These are phyloP conservation scores for Anabacerthia variegaticeps DNA, from an alignment of 2,797 vertebrate species.

Conservation along the genomic window DNA sequence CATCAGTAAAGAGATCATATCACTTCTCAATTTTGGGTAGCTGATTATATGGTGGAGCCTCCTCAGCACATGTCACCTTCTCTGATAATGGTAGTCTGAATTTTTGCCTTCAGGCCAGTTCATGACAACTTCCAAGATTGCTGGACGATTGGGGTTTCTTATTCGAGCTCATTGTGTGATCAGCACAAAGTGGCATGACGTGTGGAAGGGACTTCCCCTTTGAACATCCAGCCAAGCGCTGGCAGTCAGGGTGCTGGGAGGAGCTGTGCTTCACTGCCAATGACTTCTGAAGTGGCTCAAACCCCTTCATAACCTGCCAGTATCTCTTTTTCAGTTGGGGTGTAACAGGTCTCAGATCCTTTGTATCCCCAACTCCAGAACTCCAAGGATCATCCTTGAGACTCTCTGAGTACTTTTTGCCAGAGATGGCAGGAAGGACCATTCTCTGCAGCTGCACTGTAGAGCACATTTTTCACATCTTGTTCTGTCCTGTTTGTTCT, in stretches of 20 bases:
- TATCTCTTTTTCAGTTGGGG: neutral
- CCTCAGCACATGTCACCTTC: neutral
- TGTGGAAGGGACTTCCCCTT: neutral
- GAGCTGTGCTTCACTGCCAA: neutral
- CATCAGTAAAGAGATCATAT: neutral
- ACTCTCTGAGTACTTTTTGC: neutral
- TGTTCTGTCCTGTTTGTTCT: neutral
- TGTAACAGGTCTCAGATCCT: neutral
- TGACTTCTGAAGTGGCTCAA: neutral
- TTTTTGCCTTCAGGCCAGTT: neutral
- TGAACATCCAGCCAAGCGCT: neutral
- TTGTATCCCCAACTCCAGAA: neutral
- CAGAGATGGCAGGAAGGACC: neutral
- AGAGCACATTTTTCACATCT: neutral
- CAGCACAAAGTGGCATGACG: neutral
- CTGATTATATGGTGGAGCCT: neutral
- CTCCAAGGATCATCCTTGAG: neutral
- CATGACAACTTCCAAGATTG: neutral
- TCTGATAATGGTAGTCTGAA: neutral
- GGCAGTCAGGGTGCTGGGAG: neutral
- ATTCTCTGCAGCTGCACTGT: neutral
- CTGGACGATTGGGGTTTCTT: neutral
- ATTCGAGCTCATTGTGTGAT: neutral
- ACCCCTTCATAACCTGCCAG: neutral
- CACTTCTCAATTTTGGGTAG: neutral